Evolutionary conservation across 1,140 invertebrate genomes (phyloP).

Genomic region (Drosophila melanogaster): Release_6_plus_ISO1_MT NT_037436.4:3926001-3926500

Average conservation of each 20-base stretch:
- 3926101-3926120: not conserved
- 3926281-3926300: slow-evolving; percentile 2
- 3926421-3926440: slow-evolving; percentile 9
- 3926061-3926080: not conserved
- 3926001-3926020: slow-evolving; percentile 48
- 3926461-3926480: slow-evolving; percentile 1
- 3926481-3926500: slow-evolving; percentile 53
- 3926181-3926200: not conserved
- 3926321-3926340: not conserved
- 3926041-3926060: not conserved
- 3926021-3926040: slow-evolving; percentile 12
- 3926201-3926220: slow-evolving; percentile 35
- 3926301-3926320: slow-evolving; percentile 13
- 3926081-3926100: not conserved
- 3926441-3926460: slow-evolving; percentile 23
- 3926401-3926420: not conserved
- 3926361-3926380: slow-evolving; percentile 11
- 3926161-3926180: no score
- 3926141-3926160: no score
- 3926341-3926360: not conserved
- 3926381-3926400: slow-evolving; percentile 10
- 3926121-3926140: not conserved
- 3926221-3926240: slow-evolving; percentile 9
- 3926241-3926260: slow-evolving; percentile 35
- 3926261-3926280: slow-evolving; percentile 65